These are phyloP conservation scores for Aurelia coerulea DNA, from an alignment of 30 jellyfish, hydroid and myxozoan genomes.

Conservation along the genomic window DNA sequence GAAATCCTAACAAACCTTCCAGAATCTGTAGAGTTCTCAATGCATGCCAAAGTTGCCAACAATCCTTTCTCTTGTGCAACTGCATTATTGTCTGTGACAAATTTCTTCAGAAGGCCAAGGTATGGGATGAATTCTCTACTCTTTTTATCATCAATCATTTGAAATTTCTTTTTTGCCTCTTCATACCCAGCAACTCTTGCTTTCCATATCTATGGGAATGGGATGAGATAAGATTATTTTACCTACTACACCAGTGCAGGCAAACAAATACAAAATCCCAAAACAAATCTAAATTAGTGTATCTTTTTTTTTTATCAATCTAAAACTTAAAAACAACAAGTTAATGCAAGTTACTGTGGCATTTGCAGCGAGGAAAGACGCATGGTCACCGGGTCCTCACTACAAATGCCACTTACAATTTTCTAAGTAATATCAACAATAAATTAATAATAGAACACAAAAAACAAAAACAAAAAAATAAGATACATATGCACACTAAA, in stretches of 20 bases:
- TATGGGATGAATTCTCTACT: conserved; percentile 79
- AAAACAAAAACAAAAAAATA: too few species aligned
- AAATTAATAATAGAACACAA: too few species aligned
- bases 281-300: too few species aligned
- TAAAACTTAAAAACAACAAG: too few species aligned
- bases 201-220: conserved; percentile 83
- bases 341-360: too few species aligned
- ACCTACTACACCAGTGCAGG: neutral
- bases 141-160: conserved; percentile 76
- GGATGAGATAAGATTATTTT: neutral
- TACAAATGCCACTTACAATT: too few species aligned
- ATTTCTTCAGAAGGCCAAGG: conserved; percentile 81
- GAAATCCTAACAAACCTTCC: conserved; percentile 60
- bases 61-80: conserved; percentile 99
- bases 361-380: too few species aligned
- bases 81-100: conserved; percentile 94
- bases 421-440: too few species aligned
- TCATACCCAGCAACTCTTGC: conserved; percentile 99
- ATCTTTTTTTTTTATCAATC: too few species aligned
- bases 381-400: too few species aligned
- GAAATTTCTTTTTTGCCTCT: conserved; percentile 93
- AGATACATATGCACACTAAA: too few species aligned
- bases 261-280: too few species aligned
- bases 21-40: conserved; percentile 89
- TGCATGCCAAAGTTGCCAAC: conserved; percentile 76